Conservation (phyloP, 2,888 invertebrate species). For the Drosophila affinis region DNA sequence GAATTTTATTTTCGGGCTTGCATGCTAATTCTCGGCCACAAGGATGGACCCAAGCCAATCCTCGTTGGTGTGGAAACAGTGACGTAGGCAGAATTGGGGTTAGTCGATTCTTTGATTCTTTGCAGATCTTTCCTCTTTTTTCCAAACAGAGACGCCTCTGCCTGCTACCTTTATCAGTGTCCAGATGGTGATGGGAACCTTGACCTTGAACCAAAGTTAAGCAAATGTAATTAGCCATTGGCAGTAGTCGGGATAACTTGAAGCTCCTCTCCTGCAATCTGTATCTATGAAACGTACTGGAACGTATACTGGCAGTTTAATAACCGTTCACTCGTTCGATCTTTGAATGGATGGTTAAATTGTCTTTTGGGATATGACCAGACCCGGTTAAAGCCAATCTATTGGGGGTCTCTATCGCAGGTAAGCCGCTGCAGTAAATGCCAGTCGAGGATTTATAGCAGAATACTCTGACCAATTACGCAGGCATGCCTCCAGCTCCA, state of each 20-base stretch:
- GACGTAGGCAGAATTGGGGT: slow-evolving; percentile 8
- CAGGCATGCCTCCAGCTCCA: slow-evolving; percentile 53
- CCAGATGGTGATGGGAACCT: slow-evolving; percentile 20
- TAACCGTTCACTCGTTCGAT: slow-evolving; percentile 34
- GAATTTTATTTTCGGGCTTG: slow-evolving; percentile 28
- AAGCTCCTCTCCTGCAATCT: neutral
- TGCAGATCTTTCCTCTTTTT: neutral
- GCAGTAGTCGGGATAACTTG: too few relatives aligned
- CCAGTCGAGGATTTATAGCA: slow-evolving; percentile 66
- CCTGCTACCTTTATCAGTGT: neutral
- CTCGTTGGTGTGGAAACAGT: slow-evolving; percentile 26
- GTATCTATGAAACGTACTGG: neutral
- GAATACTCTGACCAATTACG: slow-evolving; percentile 76
- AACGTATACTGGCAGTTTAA: slow-evolving; percentile 26
- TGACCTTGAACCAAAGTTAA: slow-evolving; percentile 19
- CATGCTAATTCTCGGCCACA: slow-evolving; percentile 54
- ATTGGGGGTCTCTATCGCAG: slow-evolving; percentile 26
- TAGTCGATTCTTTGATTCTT: too few relatives aligned
- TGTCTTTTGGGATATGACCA: slow-evolving; percentile 18
- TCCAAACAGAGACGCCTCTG: neutral
- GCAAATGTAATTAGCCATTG: slow-evolving; percentile 11
- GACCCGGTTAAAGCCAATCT: slow-evolving; percentile 16
- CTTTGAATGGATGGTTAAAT: slow-evolving; percentile 31
- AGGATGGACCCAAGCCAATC: slow-evolving; percentile 1
- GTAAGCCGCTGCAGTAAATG: slow-evolving; percentile 37